These are phyloP conservation scores for Daktulosphaira vitifoliae DNA, from an alignment of 1,140 invertebrate genomes.

Conservation along the genomic window DNA sequence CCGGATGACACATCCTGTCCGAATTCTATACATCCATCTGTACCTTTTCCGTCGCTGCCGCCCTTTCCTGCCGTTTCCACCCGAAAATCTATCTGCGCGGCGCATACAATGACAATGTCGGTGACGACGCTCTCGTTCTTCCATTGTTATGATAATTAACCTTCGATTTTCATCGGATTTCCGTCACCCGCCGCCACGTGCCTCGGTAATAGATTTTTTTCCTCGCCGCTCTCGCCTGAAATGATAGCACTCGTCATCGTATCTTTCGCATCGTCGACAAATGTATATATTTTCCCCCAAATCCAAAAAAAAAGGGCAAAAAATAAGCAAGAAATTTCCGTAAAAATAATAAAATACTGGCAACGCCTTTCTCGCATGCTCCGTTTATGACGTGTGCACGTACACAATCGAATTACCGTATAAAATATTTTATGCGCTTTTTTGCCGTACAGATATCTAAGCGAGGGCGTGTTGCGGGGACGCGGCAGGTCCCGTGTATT, in stretches of 20 bases:
- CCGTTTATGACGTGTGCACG: background rate
- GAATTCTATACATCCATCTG: background rate
- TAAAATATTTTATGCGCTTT: background rate
- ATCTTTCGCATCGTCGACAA: background rate
- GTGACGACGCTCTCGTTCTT: background rate
- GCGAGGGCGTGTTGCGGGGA: background rate
- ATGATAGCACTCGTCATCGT: background rate
- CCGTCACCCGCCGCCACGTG: constrained; percentile 23
- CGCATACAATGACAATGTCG: constrained; percentile 14
- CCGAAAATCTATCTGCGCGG: background rate
- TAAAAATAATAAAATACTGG: too few species aligned
- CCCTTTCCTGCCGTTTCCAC: background rate
- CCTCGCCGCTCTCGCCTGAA: background rate
- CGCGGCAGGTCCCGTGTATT: background rate
- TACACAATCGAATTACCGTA: constrained; percentile 18
- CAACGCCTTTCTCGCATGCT: too few species aligned
- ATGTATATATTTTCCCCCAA: background rate
- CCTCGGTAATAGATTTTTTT: constrained; percentile 13
- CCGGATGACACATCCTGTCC: constrained; percentile 31
- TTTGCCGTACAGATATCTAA: too few species aligned
- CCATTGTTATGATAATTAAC: constrained; percentile 33
- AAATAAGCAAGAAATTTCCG: too few species aligned
- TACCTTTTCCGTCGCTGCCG: constrained; percentile 8
- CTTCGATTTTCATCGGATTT: constrained; percentile 32
- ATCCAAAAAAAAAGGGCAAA: background rate